Base-by-base conservation (phyloP, 2,113 vertebrate species). In the Syrrhaptes paradoxus region DNA sequence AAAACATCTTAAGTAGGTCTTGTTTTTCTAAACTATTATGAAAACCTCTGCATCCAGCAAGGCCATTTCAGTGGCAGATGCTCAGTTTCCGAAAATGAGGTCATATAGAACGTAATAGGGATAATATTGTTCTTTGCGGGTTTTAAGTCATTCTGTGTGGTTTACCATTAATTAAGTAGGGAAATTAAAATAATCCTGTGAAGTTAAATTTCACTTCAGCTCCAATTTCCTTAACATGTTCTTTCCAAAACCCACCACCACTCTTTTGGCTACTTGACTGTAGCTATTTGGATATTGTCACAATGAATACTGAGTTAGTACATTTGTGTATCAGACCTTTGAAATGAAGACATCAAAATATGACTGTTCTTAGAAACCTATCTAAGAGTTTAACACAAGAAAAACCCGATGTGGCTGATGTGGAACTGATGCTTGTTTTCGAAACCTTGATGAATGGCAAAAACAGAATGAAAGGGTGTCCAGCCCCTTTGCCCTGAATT, bases 101-200 rank as follows among this genome's bases (percentile, higher is more conserved):
- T 87, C 63, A 62, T 58, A 58, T 5, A 67, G 46, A 78, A 81
- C 22, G 4, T 67, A 89, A 88, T 48, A 78, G 26, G 28, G 43
- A 62, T 48, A 11, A 38, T 79, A 79, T 34, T 78, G 49, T 31
- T 93, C 67, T 89, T 29, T 1, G 3, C 28, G 38, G 21, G 9
- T 13, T 89, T 86, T 52, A 66, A 94, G 45, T 46, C 5, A 87
- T 87, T 85, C 58, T 67, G 16, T 89, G 51, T 58, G n/a, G 24
- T 67, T 93, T 92, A 86, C 43, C 19, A 45, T 84, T 88, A 88
- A 86, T 93, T 88, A 84, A 43, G 7, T 28, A 63, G 38, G 32
- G 32, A 32, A 92, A 90, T 90, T 92, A 92, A 92, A 93, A 94
- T 83, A 88, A 88, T 72, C 19, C 54, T 8, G 3, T 52, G 31